Conservation (phyloP, 2,797 vertebrate genomes). For the Tinamus major region DNA sequence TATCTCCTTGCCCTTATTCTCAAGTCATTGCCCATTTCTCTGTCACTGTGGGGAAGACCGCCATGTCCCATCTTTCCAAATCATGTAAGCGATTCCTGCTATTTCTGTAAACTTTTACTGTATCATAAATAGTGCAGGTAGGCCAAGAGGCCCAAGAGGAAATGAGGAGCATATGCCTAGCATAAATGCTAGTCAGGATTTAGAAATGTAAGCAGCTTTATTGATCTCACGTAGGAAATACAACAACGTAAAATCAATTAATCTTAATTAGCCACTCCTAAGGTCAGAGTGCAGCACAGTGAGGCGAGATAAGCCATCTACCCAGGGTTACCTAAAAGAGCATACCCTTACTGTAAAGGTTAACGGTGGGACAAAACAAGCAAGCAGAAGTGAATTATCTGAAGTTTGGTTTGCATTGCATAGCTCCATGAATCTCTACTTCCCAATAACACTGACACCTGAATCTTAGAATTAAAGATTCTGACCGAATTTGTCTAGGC, state of each 20-base stretch:
- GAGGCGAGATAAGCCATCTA: neutral
- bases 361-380: neutral
- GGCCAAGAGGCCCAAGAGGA: neutral
- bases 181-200: neutral
- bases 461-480: neutral
- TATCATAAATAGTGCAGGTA: neutral
- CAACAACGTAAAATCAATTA: neutral
- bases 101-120: neutral
- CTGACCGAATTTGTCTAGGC: neutral
- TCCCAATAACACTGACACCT: neutral
- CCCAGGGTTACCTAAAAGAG: neutral
- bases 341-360: neutral
- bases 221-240: neutral
- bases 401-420: neutral
- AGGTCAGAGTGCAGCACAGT: neutral
- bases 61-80: neutral
- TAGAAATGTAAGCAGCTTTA: neutral
- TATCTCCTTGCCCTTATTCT: neutral
- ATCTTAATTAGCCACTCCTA: neutral
- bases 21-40: neutral
- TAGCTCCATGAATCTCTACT: neutral
- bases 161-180: neutral
- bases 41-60: neutral
- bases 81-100: neutral
- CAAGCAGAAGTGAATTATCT: neutral